A percentile compares a stretch with the other conserved stretches of the same genome.
Conservation (phyloP, 2,888 invertebrate genomes). For the Microdon myrmicae region DNA sequence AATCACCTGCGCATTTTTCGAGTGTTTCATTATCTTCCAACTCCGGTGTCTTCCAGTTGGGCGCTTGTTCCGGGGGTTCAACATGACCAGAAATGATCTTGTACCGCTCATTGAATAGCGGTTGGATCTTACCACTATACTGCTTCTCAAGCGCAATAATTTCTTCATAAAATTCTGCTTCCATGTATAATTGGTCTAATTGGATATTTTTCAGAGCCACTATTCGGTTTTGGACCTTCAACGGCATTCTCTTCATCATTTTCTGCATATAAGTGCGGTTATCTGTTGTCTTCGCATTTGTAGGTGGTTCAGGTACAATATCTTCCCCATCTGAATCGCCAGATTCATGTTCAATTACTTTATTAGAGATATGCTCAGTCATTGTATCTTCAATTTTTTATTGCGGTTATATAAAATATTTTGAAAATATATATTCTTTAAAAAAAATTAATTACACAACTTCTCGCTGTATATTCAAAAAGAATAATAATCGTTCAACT, state of each 20-base stretch:
- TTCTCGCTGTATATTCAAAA: too few relatives aligned
- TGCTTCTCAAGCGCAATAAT: slow-evolving; percentile 63
- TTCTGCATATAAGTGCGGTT: too few relatives aligned
- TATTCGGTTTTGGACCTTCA: slow-evolving; percentile 79
- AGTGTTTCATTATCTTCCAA: slow-evolving; percentile 73
- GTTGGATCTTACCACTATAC: slow-evolving; percentile 62
- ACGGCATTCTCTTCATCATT: slow-evolving; percentile 63
- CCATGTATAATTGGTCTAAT: slow-evolving; percentile 83
- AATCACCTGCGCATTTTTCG: slow-evolving; percentile 65
- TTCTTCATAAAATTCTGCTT: slow-evolving; percentile 94
- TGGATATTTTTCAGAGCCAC: slow-evolving; percentile 90
- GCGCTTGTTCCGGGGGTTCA: slow-evolving; percentile 89
- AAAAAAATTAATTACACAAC: too few relatives aligned
- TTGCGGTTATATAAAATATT: too few relatives aligned
- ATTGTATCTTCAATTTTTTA: too few relatives aligned
- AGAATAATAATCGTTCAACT: too few relatives aligned
- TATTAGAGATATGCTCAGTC: slow-evolving; percentile 34
- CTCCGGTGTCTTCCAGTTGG: slow-evolving; percentile 87
- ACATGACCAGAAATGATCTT: slow-evolving; percentile 67
- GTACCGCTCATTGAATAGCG: slow-evolving; percentile 61
- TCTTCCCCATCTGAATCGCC: slow-evolving; percentile 40
- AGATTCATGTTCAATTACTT: slow-evolving; percentile 21
- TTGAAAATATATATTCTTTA: too few relatives aligned
- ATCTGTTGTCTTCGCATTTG: too few relatives aligned
- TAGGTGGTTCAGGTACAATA: slow-evolving; percentile 17